These are phyloP conservation scores for Erebia palarica DNA, from an alignment of 2,888 invertebrate species.

Conservation along the genomic window DNA sequence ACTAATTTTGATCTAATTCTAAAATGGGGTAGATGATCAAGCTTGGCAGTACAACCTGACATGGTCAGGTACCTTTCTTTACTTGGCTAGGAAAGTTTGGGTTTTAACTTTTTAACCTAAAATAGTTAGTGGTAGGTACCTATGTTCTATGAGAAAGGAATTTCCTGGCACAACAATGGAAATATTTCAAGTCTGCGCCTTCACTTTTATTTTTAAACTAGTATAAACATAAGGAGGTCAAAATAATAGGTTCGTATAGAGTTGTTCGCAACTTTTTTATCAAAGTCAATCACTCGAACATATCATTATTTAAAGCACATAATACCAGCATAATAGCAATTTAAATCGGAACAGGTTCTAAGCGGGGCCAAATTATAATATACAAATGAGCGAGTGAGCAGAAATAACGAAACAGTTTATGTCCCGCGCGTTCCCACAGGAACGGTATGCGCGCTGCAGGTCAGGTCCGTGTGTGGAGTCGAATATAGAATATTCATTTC, in stretches of 20 bases:
- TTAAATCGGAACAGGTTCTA: conserved; percentile 27
- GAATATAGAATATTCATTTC: neutral
- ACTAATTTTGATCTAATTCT: too few relatives aligned
- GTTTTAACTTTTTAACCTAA: too few relatives aligned
- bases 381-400: conserved; percentile 80
- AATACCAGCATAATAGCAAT: conserved; percentile 32
- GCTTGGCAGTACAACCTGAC: too few relatives aligned
- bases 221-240: neutral
- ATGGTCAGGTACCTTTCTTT: too few relatives aligned
- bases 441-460: conserved; percentile 72
- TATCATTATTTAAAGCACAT: conserved; percentile 24
- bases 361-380: conserved; percentile 75
- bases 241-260: neutral
- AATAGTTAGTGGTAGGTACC: too few relatives aligned
- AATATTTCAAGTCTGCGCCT: neutral
- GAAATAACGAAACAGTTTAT: conserved; percentile 81
- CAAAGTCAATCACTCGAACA: conserved; percentile 23
- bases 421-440: conserved; percentile 81
- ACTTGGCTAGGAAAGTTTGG: too few relatives aligned
- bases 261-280: conserved; percentile 11
- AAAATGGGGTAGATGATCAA: too few relatives aligned
- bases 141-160: neutral
- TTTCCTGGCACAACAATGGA: neutral
- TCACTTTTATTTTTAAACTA: neutral
- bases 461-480: conserved; percentile 52